Conservation (phyloP, 2,113 vertebrate genomes). For the Pluvialis apricaria region DNA sequence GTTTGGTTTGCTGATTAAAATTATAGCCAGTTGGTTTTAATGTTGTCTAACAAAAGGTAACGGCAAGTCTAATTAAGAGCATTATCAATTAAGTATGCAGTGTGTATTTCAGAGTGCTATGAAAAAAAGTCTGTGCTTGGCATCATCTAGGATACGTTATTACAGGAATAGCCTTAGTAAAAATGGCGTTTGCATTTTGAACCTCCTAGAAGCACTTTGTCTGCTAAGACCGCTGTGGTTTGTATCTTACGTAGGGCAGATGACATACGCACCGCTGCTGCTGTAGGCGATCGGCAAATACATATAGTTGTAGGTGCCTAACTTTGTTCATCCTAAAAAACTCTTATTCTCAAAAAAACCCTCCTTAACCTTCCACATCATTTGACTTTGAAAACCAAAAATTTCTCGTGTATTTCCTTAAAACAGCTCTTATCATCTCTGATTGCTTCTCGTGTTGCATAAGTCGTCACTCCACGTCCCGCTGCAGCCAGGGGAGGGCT, state of each 20-base stretch:
- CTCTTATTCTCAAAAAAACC: not conserved
- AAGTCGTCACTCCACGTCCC: no score
- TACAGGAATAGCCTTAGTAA: not conserved
- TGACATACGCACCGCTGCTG: rapidly evolving
- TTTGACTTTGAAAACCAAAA: not conserved
- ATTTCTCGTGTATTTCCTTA: not conserved
- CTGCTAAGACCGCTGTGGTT: not conserved
- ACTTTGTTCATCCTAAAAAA: not conserved
- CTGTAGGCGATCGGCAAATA: rapidly evolving
- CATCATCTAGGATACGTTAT: not conserved
- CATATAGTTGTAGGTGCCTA: rapidly evolving
- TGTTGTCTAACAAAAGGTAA: not conserved
- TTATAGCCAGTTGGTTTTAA: not conserved
- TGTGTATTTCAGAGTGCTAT: not conserved
- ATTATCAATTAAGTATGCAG: not conserved
- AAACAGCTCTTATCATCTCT: rapidly evolving
- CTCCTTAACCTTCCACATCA: not conserved
- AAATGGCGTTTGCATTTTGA: not conserved
- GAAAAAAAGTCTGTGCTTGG: not conserved
- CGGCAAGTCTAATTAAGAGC: not conserved
- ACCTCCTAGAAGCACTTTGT: not conserved
- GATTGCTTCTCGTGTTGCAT: rapidly evolving
- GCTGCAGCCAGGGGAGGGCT: not conserved
- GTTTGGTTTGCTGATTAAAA: not conserved
- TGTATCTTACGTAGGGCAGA: rapidly evolving